These are phyloP conservation scores for Drosophila nigromelanica DNA, from an alignment of 1,140 invertebrate species.

Conservation along the genomic window DNA sequence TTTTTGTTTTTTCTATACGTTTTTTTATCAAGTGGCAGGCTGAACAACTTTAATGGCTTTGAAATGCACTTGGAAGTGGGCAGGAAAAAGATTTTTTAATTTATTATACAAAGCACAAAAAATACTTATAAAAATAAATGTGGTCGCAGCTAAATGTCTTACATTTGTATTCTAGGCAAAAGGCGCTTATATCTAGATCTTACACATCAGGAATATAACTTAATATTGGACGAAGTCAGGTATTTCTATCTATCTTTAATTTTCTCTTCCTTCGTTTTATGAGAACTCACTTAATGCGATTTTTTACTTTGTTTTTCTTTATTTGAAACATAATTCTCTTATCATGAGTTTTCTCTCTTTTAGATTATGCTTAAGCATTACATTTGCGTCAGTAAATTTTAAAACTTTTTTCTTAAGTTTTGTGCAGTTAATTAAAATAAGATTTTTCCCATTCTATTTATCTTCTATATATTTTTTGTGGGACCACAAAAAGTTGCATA, in stretches of 20 bases:
- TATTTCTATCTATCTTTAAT: not conserved
- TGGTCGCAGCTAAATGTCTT: constrained; percentile 6
- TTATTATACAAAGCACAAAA: constrained; percentile 29
- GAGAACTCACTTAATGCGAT: not conserved
- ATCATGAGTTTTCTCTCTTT: not conserved
- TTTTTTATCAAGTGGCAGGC: constrained; percentile 59
- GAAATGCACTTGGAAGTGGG: constrained; percentile 65
- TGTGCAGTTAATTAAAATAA: constrained; percentile 71
- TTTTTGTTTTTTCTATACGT: constrained; percentile 30
- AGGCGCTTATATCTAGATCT: not conserved
- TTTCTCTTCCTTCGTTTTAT: not conserved
- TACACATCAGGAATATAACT: not conserved
- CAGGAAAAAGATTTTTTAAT: constrained; percentile 49
- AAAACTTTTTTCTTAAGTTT: constrained; percentile 20
- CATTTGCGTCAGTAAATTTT: constrained; percentile 22
- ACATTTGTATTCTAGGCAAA: constrained; percentile 1
- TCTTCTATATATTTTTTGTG: constrained; percentile 26
- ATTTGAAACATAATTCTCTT: not conserved
- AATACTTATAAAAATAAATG: not conserved
- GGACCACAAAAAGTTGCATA: constrained; percentile 60
- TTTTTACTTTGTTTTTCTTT: not conserved
- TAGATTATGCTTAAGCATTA: constrained; percentile 9
- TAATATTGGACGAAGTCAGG: not conserved
- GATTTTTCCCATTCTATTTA: constrained; percentile 49
- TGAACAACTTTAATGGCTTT: constrained; percentile 73